Evolutionary conservation across 2,888 invertebrate genomes (phyloP).

Genomic region (Trachelus stipa): DNA sequence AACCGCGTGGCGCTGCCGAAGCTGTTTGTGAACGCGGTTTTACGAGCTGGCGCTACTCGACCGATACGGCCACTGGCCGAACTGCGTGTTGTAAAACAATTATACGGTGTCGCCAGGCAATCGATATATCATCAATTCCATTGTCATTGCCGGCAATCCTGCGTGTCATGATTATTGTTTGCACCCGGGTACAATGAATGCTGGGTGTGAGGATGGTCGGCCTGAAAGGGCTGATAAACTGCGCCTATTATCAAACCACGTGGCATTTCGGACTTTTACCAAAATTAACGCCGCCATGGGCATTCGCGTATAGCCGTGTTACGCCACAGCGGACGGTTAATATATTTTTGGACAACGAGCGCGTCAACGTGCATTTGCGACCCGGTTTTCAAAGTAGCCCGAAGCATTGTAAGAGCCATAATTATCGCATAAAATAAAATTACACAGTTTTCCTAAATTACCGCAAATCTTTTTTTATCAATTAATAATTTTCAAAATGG

Average conservation of each 20-base stretch:
- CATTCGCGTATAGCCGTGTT: neutral
- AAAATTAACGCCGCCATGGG: neutral
- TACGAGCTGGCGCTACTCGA: constrained; percentile 28
- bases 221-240: constrained; percentile 55
- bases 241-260: constrained; percentile 56
- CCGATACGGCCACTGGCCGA: constrained; percentile 30
- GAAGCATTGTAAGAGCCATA: neutral
- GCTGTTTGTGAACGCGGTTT: constrained; percentile 35
- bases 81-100: constrained; percentile 62
- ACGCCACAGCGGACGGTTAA: neutral
- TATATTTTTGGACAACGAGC: neutral
- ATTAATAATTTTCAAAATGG: neutral
- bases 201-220: constrained; percentile 10
- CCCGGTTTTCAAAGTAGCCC: neutral
- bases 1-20: neutral
- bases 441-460: neutral
- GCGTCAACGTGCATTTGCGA: neutral
- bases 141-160: constrained; percentile 64
- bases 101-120: constrained; percentile 61
- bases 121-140: constrained; percentile 66
- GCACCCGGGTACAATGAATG: constrained; percentile 58
- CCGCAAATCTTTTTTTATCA: no score
- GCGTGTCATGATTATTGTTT: constrained; percentile 66
- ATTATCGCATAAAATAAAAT: neutral
- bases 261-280: constrained; percentile 57